A percentile compares a stretch with the other conserved stretches of the same genome.
Conservation (phyloP, 2,797 vertebrate species). For the Cyprinella venusta region DNA sequence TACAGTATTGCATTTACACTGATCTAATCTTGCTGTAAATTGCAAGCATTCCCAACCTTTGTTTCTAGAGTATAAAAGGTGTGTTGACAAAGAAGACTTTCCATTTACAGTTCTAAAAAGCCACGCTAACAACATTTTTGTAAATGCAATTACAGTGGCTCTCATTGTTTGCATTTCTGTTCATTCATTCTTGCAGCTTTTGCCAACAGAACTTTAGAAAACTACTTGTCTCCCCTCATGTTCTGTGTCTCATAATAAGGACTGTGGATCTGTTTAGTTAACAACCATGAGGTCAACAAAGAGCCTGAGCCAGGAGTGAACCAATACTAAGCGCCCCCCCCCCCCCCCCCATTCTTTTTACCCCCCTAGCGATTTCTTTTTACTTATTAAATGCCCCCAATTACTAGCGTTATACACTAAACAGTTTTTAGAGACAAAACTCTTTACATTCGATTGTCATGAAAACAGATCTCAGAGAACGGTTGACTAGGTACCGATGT, state of each 20-base stretch:
- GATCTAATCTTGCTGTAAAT: neutral
- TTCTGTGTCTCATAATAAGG: neutral
- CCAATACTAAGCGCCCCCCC: constrained; percentile 16
- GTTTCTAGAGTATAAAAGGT: neutral
- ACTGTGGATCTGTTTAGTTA: neutral
- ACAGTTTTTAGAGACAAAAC: too few species aligned
- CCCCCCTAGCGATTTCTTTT: too few species aligned
- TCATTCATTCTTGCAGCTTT: constrained; percentile 21
- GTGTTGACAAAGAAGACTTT: neutral
- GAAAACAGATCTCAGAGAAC: too few species aligned
- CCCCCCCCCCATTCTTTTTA: too few species aligned
- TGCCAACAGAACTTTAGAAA: constrained; percentile 49
- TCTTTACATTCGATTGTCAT: too few species aligned
- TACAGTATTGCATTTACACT: neutral
- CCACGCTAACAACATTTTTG: neutral
- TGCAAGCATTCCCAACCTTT: neutral
- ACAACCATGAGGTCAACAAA: constrained; percentile 20
- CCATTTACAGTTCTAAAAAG: neutral
- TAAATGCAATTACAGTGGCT: neutral
- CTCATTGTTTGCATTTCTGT: neutral
- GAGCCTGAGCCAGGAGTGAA: constrained; percentile 28
- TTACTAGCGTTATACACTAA: too few species aligned
- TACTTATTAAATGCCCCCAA: too few species aligned
- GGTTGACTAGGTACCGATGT: too few species aligned
- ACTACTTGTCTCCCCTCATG: constrained; percentile 49